These are phyloP conservation scores for Torymus texanus DNA, from an alignment of 2,888 invertebrate genomes.

Conservation along the genomic window DNA sequence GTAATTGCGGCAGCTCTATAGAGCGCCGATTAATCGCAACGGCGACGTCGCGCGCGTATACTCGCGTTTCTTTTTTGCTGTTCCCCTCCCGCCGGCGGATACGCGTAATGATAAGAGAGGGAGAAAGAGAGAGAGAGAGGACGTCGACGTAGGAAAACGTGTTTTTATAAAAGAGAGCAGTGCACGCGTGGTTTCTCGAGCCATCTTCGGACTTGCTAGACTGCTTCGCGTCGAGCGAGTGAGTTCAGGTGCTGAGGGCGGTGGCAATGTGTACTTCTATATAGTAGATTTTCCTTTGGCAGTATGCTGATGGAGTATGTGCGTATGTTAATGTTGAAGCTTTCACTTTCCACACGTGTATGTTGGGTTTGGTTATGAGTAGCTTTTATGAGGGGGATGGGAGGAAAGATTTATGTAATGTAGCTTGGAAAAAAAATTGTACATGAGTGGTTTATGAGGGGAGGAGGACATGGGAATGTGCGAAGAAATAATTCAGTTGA, in stretches of 20 bases:
- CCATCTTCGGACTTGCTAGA: conserved; percentile 29
- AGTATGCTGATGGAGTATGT: neutral
- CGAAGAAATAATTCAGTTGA: no score
- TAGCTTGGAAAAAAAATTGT: no score
- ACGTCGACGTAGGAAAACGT: conserved; percentile 17
- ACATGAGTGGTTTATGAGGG: no score
- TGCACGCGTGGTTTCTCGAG: neutral
- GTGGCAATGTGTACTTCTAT: neutral
- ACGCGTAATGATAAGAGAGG: conserved; percentile 36
- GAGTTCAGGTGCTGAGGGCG: neutral
- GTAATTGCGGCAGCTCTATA: conserved; percentile 3
- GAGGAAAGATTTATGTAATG: no score
- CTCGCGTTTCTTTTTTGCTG: conserved; percentile 12
- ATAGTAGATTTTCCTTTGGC: neutral
- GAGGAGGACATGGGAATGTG: no score
- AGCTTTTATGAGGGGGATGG: no score
- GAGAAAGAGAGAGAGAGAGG: neutral
- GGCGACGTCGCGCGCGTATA: neutral
- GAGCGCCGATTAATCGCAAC: conserved; percentile 33
- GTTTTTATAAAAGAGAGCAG: conserved; percentile 10
- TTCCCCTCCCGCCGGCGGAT: conserved; percentile 8
- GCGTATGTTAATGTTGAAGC: neutral
- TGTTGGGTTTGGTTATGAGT: no score
- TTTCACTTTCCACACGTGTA: conserved; percentile 11
- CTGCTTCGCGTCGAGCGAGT: neutral